Evolutionary conservation across 2,888 invertebrate species (phyloP).

Genomic region (Agriopis aurantiaria): DNA sequence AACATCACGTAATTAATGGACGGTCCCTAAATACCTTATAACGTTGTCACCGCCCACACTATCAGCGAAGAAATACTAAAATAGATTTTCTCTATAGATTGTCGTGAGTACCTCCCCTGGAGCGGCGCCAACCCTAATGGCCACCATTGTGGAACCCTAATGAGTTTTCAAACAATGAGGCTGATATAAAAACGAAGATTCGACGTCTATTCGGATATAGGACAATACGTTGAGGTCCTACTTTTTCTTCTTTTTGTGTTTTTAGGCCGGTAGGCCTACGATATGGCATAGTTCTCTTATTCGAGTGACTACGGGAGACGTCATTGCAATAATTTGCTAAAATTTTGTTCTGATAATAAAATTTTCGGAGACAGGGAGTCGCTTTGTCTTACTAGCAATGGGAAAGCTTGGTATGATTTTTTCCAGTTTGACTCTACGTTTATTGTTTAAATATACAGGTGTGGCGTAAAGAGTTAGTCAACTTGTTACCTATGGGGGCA

Average conservation of each 20-base stretch:
- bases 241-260: slow-evolving; percentile 1
- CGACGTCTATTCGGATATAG: slow-evolving; percentile 21
- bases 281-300: background rate
- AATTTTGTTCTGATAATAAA: too few species aligned
- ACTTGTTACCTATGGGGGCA: too few species aligned
- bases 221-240: slow-evolving; percentile 3
- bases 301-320: too few species aligned
- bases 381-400: too few species aligned
- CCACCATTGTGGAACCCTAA: slow-evolving; percentile 63
- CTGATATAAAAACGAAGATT: slow-evolving; percentile 35
- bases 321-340: too few species aligned
- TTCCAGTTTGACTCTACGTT: too few species aligned
- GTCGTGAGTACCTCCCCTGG: slow-evolving; percentile 49
- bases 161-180: slow-evolving; percentile 64
- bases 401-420: too few species aligned
- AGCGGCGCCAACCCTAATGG: slow-evolving; percentile 61
- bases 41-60: background rate
- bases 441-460: too few species aligned
- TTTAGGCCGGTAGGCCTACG: background rate
- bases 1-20: too few species aligned
- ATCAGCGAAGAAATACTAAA: background rate
- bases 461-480: too few species aligned
- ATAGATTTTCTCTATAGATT: slow-evolving; percentile 2
- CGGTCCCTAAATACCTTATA: too few species aligned
- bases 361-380: too few species aligned